phyloP scores from a whole-genome alignment of 2,797 vertebrate species.

The Discoglossus pictus region DNA sequence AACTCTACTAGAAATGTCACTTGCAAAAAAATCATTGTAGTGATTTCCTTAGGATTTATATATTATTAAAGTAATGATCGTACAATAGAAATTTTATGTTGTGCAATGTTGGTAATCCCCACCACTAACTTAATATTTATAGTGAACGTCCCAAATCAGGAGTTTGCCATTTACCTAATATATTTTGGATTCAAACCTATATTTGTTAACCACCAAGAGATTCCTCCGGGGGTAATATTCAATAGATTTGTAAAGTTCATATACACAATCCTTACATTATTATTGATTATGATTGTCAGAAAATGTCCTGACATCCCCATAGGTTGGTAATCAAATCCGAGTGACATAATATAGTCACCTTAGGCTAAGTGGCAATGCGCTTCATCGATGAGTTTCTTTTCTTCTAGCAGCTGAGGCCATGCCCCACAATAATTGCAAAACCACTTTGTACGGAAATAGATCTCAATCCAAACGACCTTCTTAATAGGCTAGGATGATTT shows the following conservation, averaged over 20 bases:
- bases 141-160: conserved; percentile 31
- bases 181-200: conserved; percentile 33
- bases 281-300: conserved; percentile 47
- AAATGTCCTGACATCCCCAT: conserved; percentile 37
- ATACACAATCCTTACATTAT: conserved; percentile 38
- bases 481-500: conserved; percentile 17
- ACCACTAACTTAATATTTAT: conserved; percentile 39
- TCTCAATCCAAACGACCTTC: conserved; percentile 14
- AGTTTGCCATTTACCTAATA: conserved; percentile 38
- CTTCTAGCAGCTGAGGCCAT: conserved; percentile 9
- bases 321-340: conserved; percentile 45
- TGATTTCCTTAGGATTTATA: too few relatives aligned
- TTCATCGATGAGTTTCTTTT: conserved; percentile 18
- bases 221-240: conserved; percentile 28
- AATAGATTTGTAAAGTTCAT: conserved; percentile 35
- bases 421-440: conserved; percentile 13
- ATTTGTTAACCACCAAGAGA: conserved; percentile 24
- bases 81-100: too few relatives aligned
- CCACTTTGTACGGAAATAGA: conserved; percentile 17
- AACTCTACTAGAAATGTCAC: too few relatives aligned
- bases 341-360: conserved; percentile 35
- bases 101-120: too few relatives aligned
- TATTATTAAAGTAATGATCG: too few relatives aligned
- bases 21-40: too few relatives aligned
- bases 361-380: conserved; percentile 1